phyloP scores from a whole-genome alignment of 2,113 vertebrate species.

The Chinchilla lanigera region DNA sequence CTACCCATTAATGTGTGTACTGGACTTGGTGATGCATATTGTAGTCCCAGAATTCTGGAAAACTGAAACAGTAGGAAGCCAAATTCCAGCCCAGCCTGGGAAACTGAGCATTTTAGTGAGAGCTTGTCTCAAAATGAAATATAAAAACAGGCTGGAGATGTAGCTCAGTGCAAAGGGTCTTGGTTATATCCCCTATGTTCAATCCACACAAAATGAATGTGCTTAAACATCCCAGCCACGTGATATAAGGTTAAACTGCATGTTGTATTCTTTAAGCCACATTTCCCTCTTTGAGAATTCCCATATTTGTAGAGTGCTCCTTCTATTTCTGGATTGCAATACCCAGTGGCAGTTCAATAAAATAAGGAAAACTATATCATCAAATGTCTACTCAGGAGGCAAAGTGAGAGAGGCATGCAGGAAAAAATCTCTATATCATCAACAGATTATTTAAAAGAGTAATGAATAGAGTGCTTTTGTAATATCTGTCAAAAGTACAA shows the following conservation, averaged over 20 bases:
- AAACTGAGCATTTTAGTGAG: neutral
- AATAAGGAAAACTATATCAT: neutral
- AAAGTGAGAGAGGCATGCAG: neutral
- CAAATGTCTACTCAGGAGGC: neutral
- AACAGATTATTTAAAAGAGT: neutral
- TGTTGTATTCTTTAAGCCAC: neutral
- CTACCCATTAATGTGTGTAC: conserved; percentile 41
- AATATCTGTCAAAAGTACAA: neutral
- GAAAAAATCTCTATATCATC: neutral
- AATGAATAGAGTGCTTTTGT: neutral
- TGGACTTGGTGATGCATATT: neutral
- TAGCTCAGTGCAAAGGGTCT: neutral
- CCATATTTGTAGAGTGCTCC: neutral
- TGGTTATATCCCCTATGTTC: neutral
- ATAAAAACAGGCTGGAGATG: neutral
- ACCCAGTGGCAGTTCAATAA: neutral
- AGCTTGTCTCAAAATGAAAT: neutral
- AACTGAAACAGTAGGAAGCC: neutral
- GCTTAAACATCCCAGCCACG: neutral
- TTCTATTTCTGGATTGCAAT: neutral
- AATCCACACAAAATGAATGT: neutral
- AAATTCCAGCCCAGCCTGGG: neutral
- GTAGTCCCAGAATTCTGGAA: neutral
- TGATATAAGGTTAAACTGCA: neutral
- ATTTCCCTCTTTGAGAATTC: neutral